Conservation (phyloP, 2,888 invertebrate species). For the Acanthosepion pharaonis region DNA sequence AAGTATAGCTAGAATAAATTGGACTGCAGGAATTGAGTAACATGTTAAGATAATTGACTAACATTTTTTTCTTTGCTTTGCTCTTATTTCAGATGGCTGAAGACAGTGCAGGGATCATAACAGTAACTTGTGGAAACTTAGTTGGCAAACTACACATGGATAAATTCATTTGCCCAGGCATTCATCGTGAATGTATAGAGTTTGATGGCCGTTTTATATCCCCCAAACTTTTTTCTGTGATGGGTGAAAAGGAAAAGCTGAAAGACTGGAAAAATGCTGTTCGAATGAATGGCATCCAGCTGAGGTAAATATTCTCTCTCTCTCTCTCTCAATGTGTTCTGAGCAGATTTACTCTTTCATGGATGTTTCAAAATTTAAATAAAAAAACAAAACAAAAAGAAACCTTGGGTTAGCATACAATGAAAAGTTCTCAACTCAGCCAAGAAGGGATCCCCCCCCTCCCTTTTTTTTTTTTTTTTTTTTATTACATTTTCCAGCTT, state of each 20-base stretch:
- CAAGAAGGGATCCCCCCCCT: too few relatives aligned
- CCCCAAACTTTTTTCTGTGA: constrained; percentile 74
- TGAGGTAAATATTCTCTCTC: constrained; percentile 58
- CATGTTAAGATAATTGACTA: too few relatives aligned
- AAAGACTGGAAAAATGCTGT: constrained; percentile 77
- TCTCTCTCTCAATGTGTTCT: too few relatives aligned
- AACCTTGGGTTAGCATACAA: too few relatives aligned
- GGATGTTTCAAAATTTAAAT: too few relatives aligned
- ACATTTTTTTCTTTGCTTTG: neutral
- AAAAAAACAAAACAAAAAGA: too few relatives aligned
- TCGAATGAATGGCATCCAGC: constrained; percentile 68
- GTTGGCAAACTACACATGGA: constrained; percentile 63
- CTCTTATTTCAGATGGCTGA: neutral
- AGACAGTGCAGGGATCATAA: constrained; percentile 51
- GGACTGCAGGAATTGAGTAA: neutral
- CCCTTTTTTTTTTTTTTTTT: too few relatives aligned
- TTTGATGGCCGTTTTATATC: constrained; percentile 72
- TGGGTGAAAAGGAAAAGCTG: constrained; percentile 75
- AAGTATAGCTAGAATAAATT: neutral
- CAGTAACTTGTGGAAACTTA: constrained; percentile 65
- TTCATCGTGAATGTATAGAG: constrained; percentile 75
- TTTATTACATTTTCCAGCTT: too few relatives aligned
- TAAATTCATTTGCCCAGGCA: constrained; percentile 75
- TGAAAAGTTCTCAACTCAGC: too few relatives aligned
- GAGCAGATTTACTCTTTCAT: too few relatives aligned